Base-by-base conservation (phyloP, 2,888 invertebrate genomes). In the Hypomecis punctinalis region DNA sequence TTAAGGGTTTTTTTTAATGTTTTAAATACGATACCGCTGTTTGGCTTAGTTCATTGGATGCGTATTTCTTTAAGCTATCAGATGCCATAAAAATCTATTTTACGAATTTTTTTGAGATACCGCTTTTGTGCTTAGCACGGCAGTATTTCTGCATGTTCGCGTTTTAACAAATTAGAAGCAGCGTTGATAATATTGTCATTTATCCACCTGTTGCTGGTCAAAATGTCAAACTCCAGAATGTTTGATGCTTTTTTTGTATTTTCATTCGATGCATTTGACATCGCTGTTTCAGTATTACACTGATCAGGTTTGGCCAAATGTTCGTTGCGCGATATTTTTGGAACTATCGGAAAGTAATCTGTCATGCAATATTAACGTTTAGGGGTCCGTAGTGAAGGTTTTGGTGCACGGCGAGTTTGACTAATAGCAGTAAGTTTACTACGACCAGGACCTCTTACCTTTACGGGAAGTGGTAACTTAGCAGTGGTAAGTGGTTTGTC, bases 361-460 rank as follows among this genome's bases (percentile, higher is more conserved):
- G n/a, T n/a, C n/a, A n/a, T n/a, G n/a, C n/a, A n/a, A 42, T 37
- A 47, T 56, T 47, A 36, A 45, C 13, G 45, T 46, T 56, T 56
- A 36, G n/a, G n/a, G n/a, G 6, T 5, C 23, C 56, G 42, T 36
- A 45, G 37, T 33, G 46, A 56, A 56, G 46, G 56, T 46, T 56
- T 56, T 36, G 56, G 56, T 11, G 56, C 56, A 35, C 39, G n/a
- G 43, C 43, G 43, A 9, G 8, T n/a, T 43, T 43, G 43, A 9
- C 43, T n/a, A 43, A 6, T 43, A 43, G n/a, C 47, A 33, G 47
- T 47, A n/a, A 47, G 47, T 47, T 47, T 47, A 47, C 9, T 10
- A 8, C 52, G 52, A 39, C 40, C 40, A 39, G 37, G 7, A 52
- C 52, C 52, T 52, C 9, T 37, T 5, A 9, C 33, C 33, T 47